These are phyloP conservation scores for Rhynchotus rufescens DNA, from an alignment of 2,797 vertebrate species.

Conservation along the genomic window DNA sequence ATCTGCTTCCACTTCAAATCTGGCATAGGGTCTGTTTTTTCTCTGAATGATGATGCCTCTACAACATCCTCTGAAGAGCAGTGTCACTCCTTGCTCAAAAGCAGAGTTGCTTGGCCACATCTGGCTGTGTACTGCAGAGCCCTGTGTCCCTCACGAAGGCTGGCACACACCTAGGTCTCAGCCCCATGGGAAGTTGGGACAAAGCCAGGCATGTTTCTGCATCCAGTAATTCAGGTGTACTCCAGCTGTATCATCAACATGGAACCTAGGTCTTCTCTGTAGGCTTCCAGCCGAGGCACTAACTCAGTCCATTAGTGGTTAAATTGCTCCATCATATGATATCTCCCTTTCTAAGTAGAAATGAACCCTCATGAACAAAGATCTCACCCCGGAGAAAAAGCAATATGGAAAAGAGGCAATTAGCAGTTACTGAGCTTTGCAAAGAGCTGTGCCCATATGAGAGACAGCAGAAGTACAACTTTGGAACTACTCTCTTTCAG, in stretches of 20 bases:
- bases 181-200: neutral
- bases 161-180: neutral
- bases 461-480: conserved; percentile 11
- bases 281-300: neutral
- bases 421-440: conserved; percentile 11
- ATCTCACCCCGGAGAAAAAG: neutral
- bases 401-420: neutral
- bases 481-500: conserved; percentile 20
- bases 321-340: neutral
- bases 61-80: conserved; percentile 4
- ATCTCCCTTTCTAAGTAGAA: neutral
- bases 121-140: neutral
- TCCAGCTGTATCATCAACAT: accelerated
- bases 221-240: neutral
- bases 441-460: neutral
- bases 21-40: conserved; percentile 56
- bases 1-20: conserved; percentile 71
- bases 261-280: accelerated
- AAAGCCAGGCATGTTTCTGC: neutral
- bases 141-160: accelerated
- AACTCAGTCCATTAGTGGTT: neutral
- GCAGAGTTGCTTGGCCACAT: neutral
- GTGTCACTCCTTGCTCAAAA: neutral
- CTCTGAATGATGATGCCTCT: conserved; percentile 17
- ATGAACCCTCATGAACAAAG: neutral